Evolutionary conservation across 2,113 vertebrate genomes (phyloP).

Genomic region (Misgurnus anguillicaudatus): DNA sequence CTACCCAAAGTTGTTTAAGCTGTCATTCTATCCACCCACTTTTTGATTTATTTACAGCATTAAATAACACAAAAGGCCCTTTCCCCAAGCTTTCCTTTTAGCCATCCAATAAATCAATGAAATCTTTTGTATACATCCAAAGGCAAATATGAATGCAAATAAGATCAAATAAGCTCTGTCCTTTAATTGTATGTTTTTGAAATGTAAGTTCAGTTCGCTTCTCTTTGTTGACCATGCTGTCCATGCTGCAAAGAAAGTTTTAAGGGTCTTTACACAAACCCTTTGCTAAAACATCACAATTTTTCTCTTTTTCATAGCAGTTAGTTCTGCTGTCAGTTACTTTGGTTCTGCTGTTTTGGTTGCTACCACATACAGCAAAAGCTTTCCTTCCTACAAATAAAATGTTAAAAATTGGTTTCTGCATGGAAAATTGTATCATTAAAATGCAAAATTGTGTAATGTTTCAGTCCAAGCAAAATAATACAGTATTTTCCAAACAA

Average conservation of each 20-base stretch:
- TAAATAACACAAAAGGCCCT: slow-evolving; percentile 37
- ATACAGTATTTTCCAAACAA: neutral
- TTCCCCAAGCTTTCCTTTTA: slow-evolving; percentile 33
- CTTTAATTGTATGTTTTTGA: neutral
- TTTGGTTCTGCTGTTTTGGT: neutral
- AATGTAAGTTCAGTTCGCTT: slow-evolving; percentile 1
- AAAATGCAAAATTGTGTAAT: neutral
- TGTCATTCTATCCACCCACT: slow-evolving; percentile 27
- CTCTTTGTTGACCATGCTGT: neutral
- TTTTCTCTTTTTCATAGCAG: neutral
- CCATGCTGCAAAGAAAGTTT: neutral
- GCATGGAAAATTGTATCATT: neutral
- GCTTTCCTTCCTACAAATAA: slow-evolving; percentile 12
- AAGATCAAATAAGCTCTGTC: slow-evolving; percentile 5
- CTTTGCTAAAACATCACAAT: neutral
- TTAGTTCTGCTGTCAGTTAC: neutral
- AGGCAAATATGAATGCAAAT: slow-evolving; percentile 39
- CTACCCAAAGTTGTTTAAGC: slow-evolving; percentile 41
- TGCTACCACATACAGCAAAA: slow-evolving; percentile 11
- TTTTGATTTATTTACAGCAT: slow-evolving; percentile 46
- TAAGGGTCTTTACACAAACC: neutral
- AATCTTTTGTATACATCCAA: slow-evolving; percentile 4
- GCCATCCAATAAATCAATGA: slow-evolving; percentile 44
- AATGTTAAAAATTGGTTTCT: neutral
- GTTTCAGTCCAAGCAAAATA: neutral